These are phyloP conservation scores for Misgurnus anguillicaudatus DNA, from an alignment of 2,113 vertebrate species.

Conservation along the genomic window DNA sequence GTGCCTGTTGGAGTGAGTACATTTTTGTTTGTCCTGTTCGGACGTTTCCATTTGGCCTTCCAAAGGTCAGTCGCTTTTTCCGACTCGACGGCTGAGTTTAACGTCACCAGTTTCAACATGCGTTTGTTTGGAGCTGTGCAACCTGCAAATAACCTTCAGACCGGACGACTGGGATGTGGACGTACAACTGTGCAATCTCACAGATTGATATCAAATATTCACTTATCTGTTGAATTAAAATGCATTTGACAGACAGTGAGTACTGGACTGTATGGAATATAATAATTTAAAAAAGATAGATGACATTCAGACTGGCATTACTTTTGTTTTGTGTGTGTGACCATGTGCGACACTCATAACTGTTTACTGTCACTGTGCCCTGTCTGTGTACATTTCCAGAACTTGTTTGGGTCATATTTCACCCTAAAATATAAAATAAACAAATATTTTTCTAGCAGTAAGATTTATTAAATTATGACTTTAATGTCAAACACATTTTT, in stretches of 20 bases:
- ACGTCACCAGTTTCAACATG: not conserved
- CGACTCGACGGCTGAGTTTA: not conserved
- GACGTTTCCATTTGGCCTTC: conserved; percentile 34
- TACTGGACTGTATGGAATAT: not conserved
- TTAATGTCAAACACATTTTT: too few relatives aligned
- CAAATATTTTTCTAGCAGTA: not conserved
- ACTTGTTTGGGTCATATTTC: not conserved
- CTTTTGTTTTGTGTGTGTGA: conserved; percentile 23
- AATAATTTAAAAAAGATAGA: not conserved
- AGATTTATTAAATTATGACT: too few relatives aligned
- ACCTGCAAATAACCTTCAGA: not conserved
- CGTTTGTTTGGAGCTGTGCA: not conserved
- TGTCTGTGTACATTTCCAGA: not conserved
- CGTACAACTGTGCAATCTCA: conserved; percentile 18
- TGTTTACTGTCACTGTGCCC: not conserved
- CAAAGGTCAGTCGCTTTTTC: conserved; percentile 38
- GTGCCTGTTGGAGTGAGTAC: conserved; percentile 28
- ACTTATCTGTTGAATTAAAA: not conserved
- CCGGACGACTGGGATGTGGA: not conserved
- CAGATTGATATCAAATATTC: not conserved
- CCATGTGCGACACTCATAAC: not conserved
- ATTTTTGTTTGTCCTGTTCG: conserved; percentile 16
- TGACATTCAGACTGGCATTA: not conserved
- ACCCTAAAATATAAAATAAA: not conserved
- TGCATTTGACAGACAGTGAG: not conserved